Evolutionary conservation across 2,888 invertebrate species (phyloP), one percentile per base, ranked within the genome.

Genomic region (Catonia carolina): DNA sequence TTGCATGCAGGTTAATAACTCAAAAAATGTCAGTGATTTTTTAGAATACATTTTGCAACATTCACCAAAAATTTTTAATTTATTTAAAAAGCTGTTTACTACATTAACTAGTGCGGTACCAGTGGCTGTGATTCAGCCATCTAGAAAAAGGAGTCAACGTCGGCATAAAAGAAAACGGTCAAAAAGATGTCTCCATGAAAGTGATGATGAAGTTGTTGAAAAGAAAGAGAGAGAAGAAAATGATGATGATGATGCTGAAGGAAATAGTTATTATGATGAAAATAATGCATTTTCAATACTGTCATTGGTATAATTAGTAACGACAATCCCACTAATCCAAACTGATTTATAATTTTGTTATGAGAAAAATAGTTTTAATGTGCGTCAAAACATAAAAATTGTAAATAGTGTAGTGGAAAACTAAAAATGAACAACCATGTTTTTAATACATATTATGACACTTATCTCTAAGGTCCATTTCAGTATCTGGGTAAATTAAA

Each of bases 1-100:
- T 22, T 82, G 81, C 57, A 71, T 73, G 23, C 80, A 82, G 71
- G 75, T 89, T 48, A 78, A 78, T 59, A 76, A 74, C 60, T 78
- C 84, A 18, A 60, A 68, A 0, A 76, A 83, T 65, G 72, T 83
- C 0, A 70, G 73, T 22, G 67, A 66, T 37, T 84, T 81, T 67
- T 68, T 85, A 1, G 71, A 75, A 45, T 47, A 59, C 20, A 54
- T 68, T 6, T 63, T 76, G 15, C 57, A 66, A 59, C 60, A 69
- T 53, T 69, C 71, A 3, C 71, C 73, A n/a, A 45, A 23, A 20
- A 14, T 45, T 22, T 45, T 4, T 20, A 27, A 17, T 14, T 12
- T 45, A 1, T 17, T 45, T n/a, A 10, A 17, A 23, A 20, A n/a
- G 5, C 1, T 45, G 12, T 14, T 45, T 22, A 22, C 45, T 14